A percentile compares a stretch with the other conserved stretches of the same genome.
Evolutionary conservation across 2,888 invertebrate species (phyloP).

Genomic region (Orchesella flavescens): DNA sequence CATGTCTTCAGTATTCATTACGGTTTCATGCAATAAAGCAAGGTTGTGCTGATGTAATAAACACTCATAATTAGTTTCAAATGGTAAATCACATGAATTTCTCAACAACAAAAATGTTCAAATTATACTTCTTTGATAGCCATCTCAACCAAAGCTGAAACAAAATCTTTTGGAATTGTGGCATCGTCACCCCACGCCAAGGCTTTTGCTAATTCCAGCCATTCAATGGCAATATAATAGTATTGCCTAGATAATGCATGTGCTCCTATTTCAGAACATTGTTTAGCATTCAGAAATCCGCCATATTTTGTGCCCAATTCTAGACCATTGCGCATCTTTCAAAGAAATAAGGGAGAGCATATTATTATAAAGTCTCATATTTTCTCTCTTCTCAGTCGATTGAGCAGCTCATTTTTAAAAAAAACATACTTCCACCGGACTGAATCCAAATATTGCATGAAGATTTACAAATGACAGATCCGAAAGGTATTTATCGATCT

Average conservation of each 20-base stretch:
- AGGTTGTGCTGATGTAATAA: too few species aligned
- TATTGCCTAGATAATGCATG: neutral
- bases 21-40: too few species aligned
- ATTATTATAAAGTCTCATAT: too few species aligned
- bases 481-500: constrained; percentile 9
- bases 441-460: neutral
- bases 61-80: neutral
- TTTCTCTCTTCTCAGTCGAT: neutral
- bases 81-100: neutral
- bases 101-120: too few species aligned
- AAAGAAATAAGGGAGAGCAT: neutral
- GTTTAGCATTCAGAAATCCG: neutral
- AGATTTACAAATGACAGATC: neutral
- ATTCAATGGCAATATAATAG: constrained; percentile 2
- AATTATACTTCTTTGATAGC: neutral
- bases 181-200: too few species aligned
- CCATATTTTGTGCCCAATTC: neutral
- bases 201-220: neutral
- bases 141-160: neutral
- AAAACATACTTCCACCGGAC: neutral
- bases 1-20: too few species aligned
- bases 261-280: constrained; percentile 5
- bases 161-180: neutral
- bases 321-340: neutral
- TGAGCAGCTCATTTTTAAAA: neutral